These are phyloP conservation scores for Cephonodes hylas DNA, from an alignment of 2,888 invertebrate species.

Conservation along the genomic window DNA sequence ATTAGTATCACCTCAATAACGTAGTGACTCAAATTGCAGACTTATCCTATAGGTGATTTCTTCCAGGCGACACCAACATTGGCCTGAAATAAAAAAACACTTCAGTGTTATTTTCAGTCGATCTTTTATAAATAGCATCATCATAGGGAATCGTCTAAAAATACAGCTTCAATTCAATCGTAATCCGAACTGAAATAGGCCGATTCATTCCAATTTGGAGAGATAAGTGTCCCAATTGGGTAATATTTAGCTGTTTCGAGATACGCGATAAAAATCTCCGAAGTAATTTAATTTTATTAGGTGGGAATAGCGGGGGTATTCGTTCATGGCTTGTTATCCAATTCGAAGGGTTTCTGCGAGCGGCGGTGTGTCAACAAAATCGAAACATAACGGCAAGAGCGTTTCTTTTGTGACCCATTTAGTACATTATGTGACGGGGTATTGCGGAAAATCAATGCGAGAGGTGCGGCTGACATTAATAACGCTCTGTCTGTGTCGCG, in stretches of 20 bases:
- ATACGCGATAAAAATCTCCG: neutral
- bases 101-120: too few relatives aligned
- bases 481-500: neutral
- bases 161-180: too few relatives aligned
- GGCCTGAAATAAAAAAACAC: too few relatives aligned
- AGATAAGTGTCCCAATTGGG: neutral
- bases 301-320: slow-evolving; percentile 33
- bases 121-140: too few relatives aligned
- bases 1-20: too few relatives aligned
- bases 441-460: slow-evolving; percentile 23
- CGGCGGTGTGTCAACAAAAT: slow-evolving; percentile 34
- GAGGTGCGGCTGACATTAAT: neutral
- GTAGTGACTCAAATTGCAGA: too few relatives aligned
- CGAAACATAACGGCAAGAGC: slow-evolving; percentile 29
- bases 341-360: slow-evolving; percentile 32
- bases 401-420: slow-evolving; percentile 30
- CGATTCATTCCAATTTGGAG: neutral
- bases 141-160: too few relatives aligned
- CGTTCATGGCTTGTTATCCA: slow-evolving; percentile 38
- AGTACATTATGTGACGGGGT: slow-evolving; percentile 23
- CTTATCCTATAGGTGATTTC: too few relatives aligned
- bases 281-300: slow-evolving; percentile 32
- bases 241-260: neutral
- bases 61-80: too few relatives aligned
- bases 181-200: neutral